phyloP scores from a whole-genome alignment of 2,797 vertebrate species.

The Oryzias sinensis region DNA sequence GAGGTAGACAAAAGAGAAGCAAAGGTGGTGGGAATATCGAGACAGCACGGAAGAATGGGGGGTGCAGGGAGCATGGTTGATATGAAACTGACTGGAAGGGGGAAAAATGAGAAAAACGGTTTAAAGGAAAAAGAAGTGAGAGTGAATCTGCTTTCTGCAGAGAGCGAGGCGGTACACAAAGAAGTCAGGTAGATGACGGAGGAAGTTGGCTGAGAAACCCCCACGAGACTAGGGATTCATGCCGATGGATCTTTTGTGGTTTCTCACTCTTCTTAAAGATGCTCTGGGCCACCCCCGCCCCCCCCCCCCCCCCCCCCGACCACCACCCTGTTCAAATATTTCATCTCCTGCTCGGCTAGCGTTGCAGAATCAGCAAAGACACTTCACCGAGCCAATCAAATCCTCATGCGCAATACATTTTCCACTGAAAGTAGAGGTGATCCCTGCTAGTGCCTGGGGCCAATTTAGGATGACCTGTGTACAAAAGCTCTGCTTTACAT shows the following conservation, averaged over 20 bases:
- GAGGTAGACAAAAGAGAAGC: conserved; percentile 19
- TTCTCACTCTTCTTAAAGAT: conserved; percentile 65
- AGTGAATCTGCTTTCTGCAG: conserved; percentile 31
- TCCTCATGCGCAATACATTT: conserved; percentile 41
- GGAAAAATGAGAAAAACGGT: conserved; percentile 47
- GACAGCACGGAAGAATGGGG: conserved; percentile 35
- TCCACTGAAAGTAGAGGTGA: conserved; percentile 54
- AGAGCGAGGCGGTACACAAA: conserved; percentile 20
- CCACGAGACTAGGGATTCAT: conserved; percentile 47
- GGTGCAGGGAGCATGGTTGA: conserved; percentile 32
- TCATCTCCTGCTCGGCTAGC: conserved; percentile 47
- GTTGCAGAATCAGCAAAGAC: conserved; percentile 47
- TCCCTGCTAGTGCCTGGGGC: conserved; percentile 33
- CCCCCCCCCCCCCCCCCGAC: conserved; percentile 33
- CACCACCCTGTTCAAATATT: conserved; percentile 55
- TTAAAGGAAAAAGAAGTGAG: conserved; percentile 29
- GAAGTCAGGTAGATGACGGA: conserved; percentile 30
- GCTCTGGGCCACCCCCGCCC: conserved; percentile 37
- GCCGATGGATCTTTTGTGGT: conserved; percentile 56
- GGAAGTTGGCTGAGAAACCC: conserved; percentile 42
- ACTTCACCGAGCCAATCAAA: conserved; percentile 51
- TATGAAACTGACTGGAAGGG: conserved; percentile 41
- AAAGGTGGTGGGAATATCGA: conserved; percentile 11
- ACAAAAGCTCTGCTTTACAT: conserved; percentile 39
- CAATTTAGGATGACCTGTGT: conserved; percentile 52